Evolutionary conservation across 1,140 invertebrate genomes (phyloP), one percentile per base, ranked within the genome.

Genomic region (Sesamia nonagrioides): DNA sequence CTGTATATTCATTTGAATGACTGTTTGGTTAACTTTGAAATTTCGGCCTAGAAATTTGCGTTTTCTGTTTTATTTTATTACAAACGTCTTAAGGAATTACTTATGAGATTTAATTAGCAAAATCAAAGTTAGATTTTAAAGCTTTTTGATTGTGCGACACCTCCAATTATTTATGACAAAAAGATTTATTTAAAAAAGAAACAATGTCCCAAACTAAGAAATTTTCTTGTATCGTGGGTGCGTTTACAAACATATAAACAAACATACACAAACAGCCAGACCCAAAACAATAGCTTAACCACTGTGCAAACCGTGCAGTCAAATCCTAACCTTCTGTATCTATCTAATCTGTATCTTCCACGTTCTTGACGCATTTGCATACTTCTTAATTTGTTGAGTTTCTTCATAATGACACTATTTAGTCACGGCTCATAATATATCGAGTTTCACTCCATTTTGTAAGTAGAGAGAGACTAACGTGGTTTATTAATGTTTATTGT

Each of bases 401-500:
- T 42, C 66, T 33, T 15, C 27, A 69, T 50, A 69, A 48, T 48
- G 66, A 48, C 42, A 33, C 42, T n/a, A 68, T 50, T 48, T 68
- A 68, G 63, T 68, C 63, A 68, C 63, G 63, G 63, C 63, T 40
- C 48, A 40, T 63, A 68, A 68, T 61, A 50, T 71, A 54, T 54
- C 18, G 21, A 71, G 68, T 71, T 71, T 71, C 68, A 52, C 68
- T 54, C 8, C 48, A 71, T 71, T 54, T 71, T 71, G 68, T 54
- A 52, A 71, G 27, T 52, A 52, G 48, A 71, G 40, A 52, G 48
- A 71, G 40, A 35, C 68, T 52, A 35, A 33, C 68, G 54, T 71
- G 68, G 52, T 54, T 71, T 71, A 71, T 71, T 71, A 71, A 71
- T 71, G 68, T 71, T 71, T 71, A 71, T 71, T 71, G 48, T 54